Percentiles rank a stretch among this genome's conserved stretches.
Conservation (phyloP, 2,113 vertebrate species). For the Oceanites oceanicus region DNA sequence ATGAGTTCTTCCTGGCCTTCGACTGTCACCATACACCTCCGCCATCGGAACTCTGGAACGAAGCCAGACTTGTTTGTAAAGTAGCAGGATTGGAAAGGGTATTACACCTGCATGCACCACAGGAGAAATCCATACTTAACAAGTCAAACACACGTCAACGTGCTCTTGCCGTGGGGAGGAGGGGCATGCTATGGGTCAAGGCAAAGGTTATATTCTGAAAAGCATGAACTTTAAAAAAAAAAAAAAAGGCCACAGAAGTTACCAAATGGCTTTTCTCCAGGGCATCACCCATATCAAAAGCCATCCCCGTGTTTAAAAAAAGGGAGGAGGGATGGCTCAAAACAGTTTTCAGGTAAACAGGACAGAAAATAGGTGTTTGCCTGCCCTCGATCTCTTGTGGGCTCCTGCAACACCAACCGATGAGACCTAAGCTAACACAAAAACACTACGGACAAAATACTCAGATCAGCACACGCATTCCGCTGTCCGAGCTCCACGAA, state of each 20-base stretch:
- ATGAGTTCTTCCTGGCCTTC: background rate
- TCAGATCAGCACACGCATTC: background rate
- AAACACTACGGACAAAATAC: background rate
- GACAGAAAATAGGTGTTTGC: background rate
- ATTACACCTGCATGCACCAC: background rate
- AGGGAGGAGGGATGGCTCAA: background rate
- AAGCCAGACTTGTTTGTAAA: background rate
- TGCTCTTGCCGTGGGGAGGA: background rate
- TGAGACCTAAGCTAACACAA: background rate
- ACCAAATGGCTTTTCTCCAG: background rate
- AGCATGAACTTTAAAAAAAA: background rate
- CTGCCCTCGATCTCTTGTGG: rapidly evolving
- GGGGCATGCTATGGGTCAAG: background rate
- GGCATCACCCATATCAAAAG: background rate
- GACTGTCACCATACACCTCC: background rate
- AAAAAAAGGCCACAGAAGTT: background rate
- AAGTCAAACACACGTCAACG: background rate
- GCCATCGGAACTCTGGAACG: background rate
- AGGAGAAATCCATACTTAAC: background rate
- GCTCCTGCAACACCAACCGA: rapidly evolving
- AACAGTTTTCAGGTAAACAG: background rate
- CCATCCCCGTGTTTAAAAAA: background rate
- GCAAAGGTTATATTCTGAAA: background rate
- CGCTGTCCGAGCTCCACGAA: background rate
- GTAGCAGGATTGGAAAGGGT: background rate